Conservation (phyloP, 2,113 vertebrate species). For the Oreotrochilus melanogaster region DNA sequence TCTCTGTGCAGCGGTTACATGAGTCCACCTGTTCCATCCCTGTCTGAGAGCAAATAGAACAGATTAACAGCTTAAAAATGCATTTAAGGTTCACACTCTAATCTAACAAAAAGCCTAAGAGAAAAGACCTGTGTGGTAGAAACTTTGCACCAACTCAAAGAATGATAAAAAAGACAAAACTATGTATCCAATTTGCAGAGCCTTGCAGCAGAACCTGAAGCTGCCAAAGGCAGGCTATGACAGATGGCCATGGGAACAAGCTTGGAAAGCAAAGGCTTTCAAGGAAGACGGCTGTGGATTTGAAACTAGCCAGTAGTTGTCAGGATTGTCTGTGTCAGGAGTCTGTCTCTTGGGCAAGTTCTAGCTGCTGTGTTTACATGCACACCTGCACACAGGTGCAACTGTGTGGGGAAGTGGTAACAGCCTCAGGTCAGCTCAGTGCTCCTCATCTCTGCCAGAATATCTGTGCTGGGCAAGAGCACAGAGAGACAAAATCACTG, state of each 20-base stretch:
- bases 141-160: neutral
- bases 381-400: neutral
- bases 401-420: neutral
- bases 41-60: neutral
- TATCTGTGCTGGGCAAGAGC: conserved; percentile 7
- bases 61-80: neutral
- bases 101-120: conserved; percentile 28
- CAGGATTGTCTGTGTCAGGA: neutral
- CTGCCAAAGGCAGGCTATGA: conserved; percentile 37
- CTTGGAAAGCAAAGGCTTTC: conserved; percentile 62
- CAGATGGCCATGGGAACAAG: conserved; percentile 59
- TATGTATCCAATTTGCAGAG: neutral
- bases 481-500: conserved; percentile 15
- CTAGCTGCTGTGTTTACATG: neutral
- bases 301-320: conserved; percentile 32
- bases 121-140: neutral
- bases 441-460: neutral
- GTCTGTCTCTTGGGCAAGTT: neutral
- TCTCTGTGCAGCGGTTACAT: neutral
- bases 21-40: neutral
- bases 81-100: neutral
- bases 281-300: conserved; percentile 48
- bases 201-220: conserved; percentile 20
- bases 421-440: neutral
- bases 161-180: conserved; percentile 10